These are phyloP conservation scores for Clarias batrachus DNA, from an alignment of 2,113 vertebrate species.

Conservation along the genomic window DNA sequence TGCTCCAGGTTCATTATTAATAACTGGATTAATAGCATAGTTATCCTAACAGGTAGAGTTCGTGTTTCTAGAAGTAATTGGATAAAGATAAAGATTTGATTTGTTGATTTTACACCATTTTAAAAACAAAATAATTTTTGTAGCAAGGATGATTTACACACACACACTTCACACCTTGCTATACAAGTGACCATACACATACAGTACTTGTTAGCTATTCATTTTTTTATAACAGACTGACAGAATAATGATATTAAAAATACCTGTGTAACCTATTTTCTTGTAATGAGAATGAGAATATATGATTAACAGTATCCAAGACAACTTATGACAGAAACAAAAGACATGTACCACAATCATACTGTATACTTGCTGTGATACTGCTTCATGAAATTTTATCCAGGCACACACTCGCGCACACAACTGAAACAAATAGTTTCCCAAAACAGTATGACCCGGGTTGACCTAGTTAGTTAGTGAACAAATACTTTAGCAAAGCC, in stretches of 20 bases:
- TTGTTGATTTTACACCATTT: neutral
- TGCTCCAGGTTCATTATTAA: neutral
- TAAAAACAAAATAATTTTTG: neutral
- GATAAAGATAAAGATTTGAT: neutral
- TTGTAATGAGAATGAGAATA: neutral
- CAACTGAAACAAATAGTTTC: neutral
- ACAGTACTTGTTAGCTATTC: neutral
- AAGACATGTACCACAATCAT: neutral
- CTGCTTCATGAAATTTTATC: neutral
- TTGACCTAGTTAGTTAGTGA: neutral
- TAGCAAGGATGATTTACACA: neutral
- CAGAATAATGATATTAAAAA: neutral
- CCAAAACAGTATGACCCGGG: neutral
- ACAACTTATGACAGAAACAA: neutral
- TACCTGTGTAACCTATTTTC: neutral
- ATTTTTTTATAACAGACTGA: neutral
- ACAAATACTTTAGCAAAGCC: slow-evolving; percentile 6
- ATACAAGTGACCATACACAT: neutral
- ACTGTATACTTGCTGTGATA: neutral
- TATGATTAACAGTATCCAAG: no score
- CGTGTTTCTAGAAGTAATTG: neutral
- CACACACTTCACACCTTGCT: no score
- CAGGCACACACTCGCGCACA: neutral
- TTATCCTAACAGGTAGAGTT: neutral
- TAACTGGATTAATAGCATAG: neutral